Evolutionary conservation across 2,888 invertebrate genomes (phyloP).

Genomic region (Taphrorychus bicolor): DNA sequence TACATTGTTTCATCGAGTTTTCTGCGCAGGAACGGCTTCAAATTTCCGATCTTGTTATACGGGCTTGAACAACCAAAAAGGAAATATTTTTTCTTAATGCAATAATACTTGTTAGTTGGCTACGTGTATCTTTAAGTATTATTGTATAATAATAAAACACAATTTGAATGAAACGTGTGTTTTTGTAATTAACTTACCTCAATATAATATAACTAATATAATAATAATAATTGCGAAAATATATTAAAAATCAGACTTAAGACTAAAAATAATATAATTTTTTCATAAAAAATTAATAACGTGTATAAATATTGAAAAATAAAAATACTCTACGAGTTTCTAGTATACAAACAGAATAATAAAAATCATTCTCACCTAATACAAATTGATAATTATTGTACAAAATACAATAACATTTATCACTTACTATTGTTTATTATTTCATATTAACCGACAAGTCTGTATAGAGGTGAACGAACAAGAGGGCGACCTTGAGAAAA

Average conservation of each 20-base stretch:
- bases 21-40: too few species aligned
- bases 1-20: too few species aligned
- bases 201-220: too few species aligned
- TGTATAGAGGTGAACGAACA: too few species aligned
- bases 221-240: background rate
- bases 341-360: background rate
- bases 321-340: background rate
- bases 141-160: slow-evolving; percentile 51
- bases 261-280: background rate
- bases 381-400: background rate
- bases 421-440: too few species aligned
- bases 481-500: too few species aligned
- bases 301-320: background rate
- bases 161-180: background rate
- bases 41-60: background rate
- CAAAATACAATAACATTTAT: background rate
- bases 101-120: slow-evolving; percentile 57
- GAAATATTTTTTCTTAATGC: slow-evolving; percentile 57
- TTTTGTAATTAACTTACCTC: too few species aligned
- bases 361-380: background rate
- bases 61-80: slow-evolving; percentile 36
- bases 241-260: background rate
- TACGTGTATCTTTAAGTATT: slow-evolving; percentile 57
- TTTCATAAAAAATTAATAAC: background rate
- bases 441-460: too few species aligned